Evolutionary conservation across 2,113 vertebrate species (phyloP).

Genomic region (Cranoglanis bouderius): DNA sequence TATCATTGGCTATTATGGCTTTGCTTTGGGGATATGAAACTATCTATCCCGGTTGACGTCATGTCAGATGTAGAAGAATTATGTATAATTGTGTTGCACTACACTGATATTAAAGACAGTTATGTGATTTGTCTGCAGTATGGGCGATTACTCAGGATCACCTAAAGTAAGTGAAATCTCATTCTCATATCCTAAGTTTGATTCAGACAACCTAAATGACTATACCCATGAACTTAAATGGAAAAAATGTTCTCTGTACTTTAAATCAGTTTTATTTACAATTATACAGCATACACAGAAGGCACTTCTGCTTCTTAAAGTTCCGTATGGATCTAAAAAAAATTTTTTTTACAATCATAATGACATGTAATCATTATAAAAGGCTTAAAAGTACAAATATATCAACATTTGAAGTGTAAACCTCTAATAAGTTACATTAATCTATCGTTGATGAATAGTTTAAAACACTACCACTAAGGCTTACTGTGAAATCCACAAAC

Average conservation of each 20-base stretch:
- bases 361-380: slow-evolving; percentile 3
- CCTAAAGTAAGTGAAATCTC: neutral
- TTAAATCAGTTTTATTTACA: slow-evolving; percentile 29
- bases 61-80: too few species aligned
- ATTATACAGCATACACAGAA: slow-evolving; percentile 23
- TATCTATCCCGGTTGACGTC: too few species aligned
- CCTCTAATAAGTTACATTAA: slow-evolving; percentile 15
- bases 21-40: too few species aligned
- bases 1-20: too few species aligned
- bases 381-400: slow-evolving; percentile 26
- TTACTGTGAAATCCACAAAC: neutral
- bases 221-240: neutral
- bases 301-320: slow-evolving; percentile 11
- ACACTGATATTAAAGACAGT: neutral
- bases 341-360: neutral
- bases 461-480: slow-evolving; percentile 15
- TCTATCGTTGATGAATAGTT: neutral
- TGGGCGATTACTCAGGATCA: neutral
- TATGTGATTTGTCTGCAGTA: neutral
- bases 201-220: neutral
- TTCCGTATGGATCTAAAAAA: neutral
- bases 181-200: neutral
- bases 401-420: neutral
- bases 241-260: neutral
- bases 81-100: too few species aligned